These are phyloP conservation scores for Drosophila ercepeae DNA, from an alignment of 1,140 invertebrate genomes.

Conservation along the genomic window DNA sequence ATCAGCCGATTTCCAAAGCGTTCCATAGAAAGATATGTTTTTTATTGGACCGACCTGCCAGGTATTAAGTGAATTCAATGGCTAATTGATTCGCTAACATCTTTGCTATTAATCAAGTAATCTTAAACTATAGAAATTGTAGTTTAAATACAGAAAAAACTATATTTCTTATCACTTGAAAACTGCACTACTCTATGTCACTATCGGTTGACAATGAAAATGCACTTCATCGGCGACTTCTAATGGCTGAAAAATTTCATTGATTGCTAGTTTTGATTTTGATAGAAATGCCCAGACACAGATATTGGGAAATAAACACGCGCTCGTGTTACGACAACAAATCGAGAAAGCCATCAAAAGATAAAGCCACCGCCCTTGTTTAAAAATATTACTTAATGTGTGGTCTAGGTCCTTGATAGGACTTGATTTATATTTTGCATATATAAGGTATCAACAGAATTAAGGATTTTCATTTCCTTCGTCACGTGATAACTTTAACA, in stretches of 20 bases:
- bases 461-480: slow-evolving; percentile 18
- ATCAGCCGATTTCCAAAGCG: slow-evolving; percentile 22
- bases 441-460: slow-evolving; percentile 58
- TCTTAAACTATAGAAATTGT: neutral
- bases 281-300: slow-evolving; percentile 9
- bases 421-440: slow-evolving; percentile 55
- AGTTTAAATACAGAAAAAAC: neutral
- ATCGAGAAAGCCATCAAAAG: neutral
- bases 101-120: too few relatives aligned
- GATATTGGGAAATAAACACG: slow-evolving; percentile 41
- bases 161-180: neutral
- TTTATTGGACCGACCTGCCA: neutral
- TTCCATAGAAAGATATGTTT: neutral
- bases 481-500: slow-evolving; percentile 65
- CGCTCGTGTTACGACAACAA: slow-evolving; percentile 7
- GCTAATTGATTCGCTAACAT: too few relatives aligned
- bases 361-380: neutral
- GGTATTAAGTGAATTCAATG: too few relatives aligned
- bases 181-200: neutral
- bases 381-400: neutral
- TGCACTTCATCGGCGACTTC: neutral
- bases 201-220: neutral
- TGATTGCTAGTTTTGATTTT: neutral
- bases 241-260: neutral
- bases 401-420: slow-evolving; percentile 40